Base-by-base conservation (phyloP, 2,797 vertebrate genomes). In the Gambusia yucatana region DNA sequence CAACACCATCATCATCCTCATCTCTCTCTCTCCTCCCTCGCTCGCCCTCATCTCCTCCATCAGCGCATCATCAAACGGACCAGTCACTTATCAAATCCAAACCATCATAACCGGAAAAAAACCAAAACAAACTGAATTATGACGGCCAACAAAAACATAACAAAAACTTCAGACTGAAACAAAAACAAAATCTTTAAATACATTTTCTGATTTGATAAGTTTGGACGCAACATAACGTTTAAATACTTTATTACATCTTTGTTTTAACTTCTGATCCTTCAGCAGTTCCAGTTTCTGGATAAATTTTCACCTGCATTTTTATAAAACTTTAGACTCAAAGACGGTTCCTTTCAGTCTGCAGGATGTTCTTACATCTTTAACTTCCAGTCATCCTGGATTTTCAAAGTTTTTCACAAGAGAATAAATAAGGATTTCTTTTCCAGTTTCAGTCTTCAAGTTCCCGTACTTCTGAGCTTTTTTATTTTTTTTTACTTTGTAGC, bases 1-100 rank as follows among this genome's bases (percentile, higher is more conserved):
- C 59, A 82, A 65, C 67, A 73, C 63, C 82, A 14, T 30, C 57
- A 30, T 59, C 13, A 84, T 75, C 76, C 6, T 30, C 52, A 86
- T 77, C 44, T 77, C 1, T 25, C 22, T 61, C 46, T 78, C 1
- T 28, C 22, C 44, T 78, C 47, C 3, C 9, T 59, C 67, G 2
- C 57, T 52, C 73, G 22, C 80, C 73, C 20, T 20, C 85, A 52
- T 48, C 46, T 59, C 59, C 55, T 80, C 69, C 78, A 77, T 77
- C 59, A 57, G n/a, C 11, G 1, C 41, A 33, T 39, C 61, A 22
- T 43, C 55, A 78, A 73, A 76, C 74, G 3, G 17, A 82, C 33
- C 33, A 39, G 59, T 65, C n/a, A 16, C 33, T 1, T 14, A 6
- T 3, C 48, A 70, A 9, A 30, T 6, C 25, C 20, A 44, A 46